phyloP scores from a whole-genome alignment of 2,113 vertebrate genomes.

The Myotis davidii region DNA sequence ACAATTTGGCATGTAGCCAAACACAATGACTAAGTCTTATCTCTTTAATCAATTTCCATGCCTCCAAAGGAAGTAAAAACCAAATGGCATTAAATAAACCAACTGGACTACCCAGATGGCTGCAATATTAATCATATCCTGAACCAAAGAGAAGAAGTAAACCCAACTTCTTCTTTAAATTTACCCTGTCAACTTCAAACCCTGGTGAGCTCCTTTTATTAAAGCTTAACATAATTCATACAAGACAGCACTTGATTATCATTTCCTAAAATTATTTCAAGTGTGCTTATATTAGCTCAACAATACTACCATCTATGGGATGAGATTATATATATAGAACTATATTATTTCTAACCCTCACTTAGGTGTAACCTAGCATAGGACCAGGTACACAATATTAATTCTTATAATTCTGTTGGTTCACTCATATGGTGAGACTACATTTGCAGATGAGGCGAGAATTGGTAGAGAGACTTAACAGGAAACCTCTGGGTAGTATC shows the following conservation, averaged over 20 bases:
- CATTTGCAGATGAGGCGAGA: neutral
- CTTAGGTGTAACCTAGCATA: constrained; percentile 3
- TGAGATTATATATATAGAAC: neutral
- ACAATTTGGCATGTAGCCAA: constrained; percentile 29
- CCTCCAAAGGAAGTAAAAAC: neutral
- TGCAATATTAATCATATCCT: neutral
- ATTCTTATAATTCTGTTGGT: neutral
- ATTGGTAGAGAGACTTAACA: neutral
- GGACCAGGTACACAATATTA: neutral
- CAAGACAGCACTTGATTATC: constrained; percentile 12
- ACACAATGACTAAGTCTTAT: neutral
- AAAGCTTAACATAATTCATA: constrained; percentile 7
- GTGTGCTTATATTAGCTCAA: constrained; percentile 13
- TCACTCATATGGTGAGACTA: neutral
- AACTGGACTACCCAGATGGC: constrained; percentile 3
- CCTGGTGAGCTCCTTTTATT: neutral
- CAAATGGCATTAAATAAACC: constrained; percentile 43
- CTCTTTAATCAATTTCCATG: neutral
- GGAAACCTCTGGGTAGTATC: neutral
- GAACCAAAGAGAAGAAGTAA: constrained; percentile 11
- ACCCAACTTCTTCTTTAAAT: neutral
- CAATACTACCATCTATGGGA: neutral
- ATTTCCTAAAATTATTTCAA: constrained; percentile 47
- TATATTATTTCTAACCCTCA: neutral
- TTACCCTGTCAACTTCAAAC: constrained; percentile 17